Evolutionary conservation across 2,888 invertebrate genomes (phyloP).

Genomic region (Pterobdella sp.): DNA sequence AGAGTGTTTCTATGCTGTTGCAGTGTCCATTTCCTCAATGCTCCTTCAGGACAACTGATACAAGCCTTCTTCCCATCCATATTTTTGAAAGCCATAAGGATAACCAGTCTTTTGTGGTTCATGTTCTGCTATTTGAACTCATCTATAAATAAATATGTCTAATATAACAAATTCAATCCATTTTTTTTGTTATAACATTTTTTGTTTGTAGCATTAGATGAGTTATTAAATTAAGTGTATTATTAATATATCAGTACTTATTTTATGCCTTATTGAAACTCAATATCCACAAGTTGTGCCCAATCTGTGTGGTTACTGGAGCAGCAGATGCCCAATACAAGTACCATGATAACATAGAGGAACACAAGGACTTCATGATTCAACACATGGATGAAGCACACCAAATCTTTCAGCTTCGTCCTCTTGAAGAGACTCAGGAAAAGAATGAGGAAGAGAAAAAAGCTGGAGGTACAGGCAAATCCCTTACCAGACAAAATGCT

Average conservation of each 20-base stretch:
- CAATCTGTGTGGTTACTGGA: slow-evolving; percentile 3
- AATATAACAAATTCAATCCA: neutral
- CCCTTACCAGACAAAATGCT: neutral
- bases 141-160: neutral
- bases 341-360: neutral
- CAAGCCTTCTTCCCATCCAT: neutral
- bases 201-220: neutral
- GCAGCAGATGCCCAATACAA: neutral
- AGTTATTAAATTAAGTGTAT: neutral
- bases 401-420: too few relatives aligned
- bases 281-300: slow-evolving; percentile 6
- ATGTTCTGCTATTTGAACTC: neutral
- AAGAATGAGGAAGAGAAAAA: neutral
- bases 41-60: neutral
- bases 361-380: neutral
- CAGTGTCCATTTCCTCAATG: neutral
- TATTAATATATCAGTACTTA: too few relatives aligned
- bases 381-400: neutral
- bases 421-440: neutral
- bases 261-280: too few relatives aligned
- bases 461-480: neutral
- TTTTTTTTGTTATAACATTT: neutral
- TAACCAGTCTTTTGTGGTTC: neutral
- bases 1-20: neutral
- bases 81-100: slow-evolving; percentile 2